Conservation (phyloP, 2,113 vertebrate genomes). For the Microcebus ravelobensis region DNA sequence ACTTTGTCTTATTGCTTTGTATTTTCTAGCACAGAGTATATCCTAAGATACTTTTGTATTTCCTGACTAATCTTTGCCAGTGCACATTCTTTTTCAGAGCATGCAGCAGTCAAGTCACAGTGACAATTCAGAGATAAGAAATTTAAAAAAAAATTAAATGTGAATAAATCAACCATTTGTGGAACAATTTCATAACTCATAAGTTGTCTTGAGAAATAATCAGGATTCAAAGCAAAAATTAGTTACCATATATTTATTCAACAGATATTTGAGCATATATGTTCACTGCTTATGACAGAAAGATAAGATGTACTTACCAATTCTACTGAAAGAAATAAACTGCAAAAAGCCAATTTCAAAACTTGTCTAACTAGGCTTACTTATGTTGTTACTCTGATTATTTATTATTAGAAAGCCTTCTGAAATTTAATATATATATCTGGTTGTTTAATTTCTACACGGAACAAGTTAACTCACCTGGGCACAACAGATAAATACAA, state of each 20-base stretch:
- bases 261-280: background rate
- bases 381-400: background rate
- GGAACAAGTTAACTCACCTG: conserved; percentile 89
- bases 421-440: background rate
- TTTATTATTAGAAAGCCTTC: conserved; percentile 31
- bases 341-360: conserved; percentile 16
- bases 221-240: background rate
- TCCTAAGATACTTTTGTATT: background rate
- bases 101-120: background rate
- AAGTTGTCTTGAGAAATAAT: conserved; percentile 15
- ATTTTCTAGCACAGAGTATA: background rate
- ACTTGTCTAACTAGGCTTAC: conserved; percentile 10
- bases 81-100: background rate
- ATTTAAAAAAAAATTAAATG: background rate
- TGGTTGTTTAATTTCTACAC: background rate
- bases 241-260: background rate
- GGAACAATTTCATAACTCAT: background rate
- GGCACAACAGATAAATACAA: conserved; percentile 99
- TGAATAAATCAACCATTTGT: background rate
- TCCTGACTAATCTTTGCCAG: background rate
- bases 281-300: background rate
- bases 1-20: background rate
- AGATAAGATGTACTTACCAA: background rate
- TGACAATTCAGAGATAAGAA: conserved; percentile 11
- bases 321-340: background rate